Base-by-base conservation (phyloP, 2,888 invertebrate species). In the Lasioglossum malachurum region DNA sequence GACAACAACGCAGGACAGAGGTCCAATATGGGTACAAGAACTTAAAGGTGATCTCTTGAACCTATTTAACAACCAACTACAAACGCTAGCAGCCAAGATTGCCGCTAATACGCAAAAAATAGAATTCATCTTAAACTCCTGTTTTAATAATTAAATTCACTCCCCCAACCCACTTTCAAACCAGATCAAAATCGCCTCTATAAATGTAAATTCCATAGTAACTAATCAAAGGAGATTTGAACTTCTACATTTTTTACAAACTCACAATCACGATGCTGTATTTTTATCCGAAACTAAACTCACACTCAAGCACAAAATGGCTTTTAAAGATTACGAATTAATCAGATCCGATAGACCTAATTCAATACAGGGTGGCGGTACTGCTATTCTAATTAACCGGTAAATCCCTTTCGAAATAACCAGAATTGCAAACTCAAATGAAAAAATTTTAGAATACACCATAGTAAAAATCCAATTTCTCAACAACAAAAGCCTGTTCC, bases 271-370 rank as follows among this genome's bases (percentile, higher is more conserved):
- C 3, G 57, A 73, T 4, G 60, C 60, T 10, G 5, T 60, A 1
- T 14, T 79, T 2, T 4, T 79, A 4, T 60, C 73, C 0, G 73
- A 75, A 41, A 75, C 75, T 3, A 75, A 60, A n/a, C 23, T 75
- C 3, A 57, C 23, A 0, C 10, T 14, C 2, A 64, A 23, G 12
- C 60, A 73, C 10, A 72, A 31, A 44, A 0, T 44, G 3, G 4
- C 27, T 0, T 73, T 79, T 7, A 41, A n/a, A 16, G 7, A 73
- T 2, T 44, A 64, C 14, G 1, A 57, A 10, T 2, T 73, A n/a
- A 73, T 73, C 5, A 23, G 73, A 31, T 60, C 44, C 1, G 79
- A 79, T 23, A 72, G 79, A 4, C 73, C 60, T 0, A 60, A 72
- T 0, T 27, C 72, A 0, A 44, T 2, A 4, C 44, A 46, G 5